Evolutionary conservation across 2,113 vertebrate genomes (phyloP).

Genomic region (Plestiodon gilberti): DNA sequence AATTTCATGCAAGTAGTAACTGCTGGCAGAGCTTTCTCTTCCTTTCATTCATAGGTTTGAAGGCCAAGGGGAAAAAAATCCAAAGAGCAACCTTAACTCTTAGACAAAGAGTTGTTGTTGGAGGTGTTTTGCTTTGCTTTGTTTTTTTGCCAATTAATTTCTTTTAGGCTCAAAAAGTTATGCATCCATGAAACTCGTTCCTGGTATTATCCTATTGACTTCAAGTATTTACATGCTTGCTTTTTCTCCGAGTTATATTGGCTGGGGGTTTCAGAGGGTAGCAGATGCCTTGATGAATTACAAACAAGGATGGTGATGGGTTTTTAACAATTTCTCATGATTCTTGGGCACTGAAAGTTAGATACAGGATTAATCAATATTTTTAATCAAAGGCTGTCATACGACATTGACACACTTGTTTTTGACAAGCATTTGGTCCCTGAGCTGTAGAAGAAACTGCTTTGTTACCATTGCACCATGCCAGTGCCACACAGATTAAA

Average conservation of each 20-base stretch:
- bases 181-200: background rate
- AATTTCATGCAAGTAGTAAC: background rate
- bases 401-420: constrained; percentile 19
- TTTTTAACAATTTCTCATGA: constrained; percentile 2
- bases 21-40: background rate
- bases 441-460: constrained; percentile 22
- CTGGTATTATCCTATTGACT: background rate
- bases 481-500: constrained; percentile 6
- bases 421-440: constrained; percentile 2
- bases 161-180: constrained; percentile 17
- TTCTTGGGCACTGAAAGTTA: constrained; percentile 23
- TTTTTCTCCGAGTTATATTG: background rate
- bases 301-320: background rate
- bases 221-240: constrained; percentile 2
- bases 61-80: background rate
- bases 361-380: constrained; percentile 41
- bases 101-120: background rate
- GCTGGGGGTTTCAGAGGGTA: constrained; percentile 3
- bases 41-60: background rate
- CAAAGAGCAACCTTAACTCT: background rate
- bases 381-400: constrained; percentile 53
- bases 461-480: constrained; percentile 24
- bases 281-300: constrained; percentile 28
- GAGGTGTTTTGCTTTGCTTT: background rate
- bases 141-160: constrained; percentile 1